These are phyloP conservation scores for Spodoptera frugiperda DNA, from an alignment of 1,140 invertebrate genomes.

Conservation along the genomic window DNA sequence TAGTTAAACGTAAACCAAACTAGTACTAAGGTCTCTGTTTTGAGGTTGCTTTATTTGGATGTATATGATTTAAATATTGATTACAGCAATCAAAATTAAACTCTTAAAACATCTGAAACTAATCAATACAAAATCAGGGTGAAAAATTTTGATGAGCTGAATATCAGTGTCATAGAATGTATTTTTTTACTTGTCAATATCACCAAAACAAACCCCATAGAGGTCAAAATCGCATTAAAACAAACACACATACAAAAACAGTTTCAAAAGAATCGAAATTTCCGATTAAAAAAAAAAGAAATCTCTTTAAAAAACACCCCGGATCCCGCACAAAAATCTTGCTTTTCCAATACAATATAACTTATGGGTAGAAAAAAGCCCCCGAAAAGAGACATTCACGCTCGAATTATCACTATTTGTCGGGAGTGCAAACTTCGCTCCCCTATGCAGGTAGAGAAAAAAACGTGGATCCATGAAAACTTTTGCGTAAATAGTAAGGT, in stretches of 20 bases:
- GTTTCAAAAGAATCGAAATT: background rate
- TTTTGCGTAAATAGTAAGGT: constrained; percentile 56
- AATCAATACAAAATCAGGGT: too few relatives aligned
- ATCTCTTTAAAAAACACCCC: constrained; percentile 4
- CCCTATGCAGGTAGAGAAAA: constrained; percentile 47
- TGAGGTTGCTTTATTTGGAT: background rate
- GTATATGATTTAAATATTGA: too few relatives aligned
- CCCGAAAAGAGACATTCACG: constrained; percentile 43
- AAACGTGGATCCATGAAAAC: constrained; percentile 50
- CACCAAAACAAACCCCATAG: too few relatives aligned
- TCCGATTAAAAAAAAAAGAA: constrained; percentile 13
- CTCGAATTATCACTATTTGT: constrained; percentile 47
- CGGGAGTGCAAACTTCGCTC: constrained; percentile 46
- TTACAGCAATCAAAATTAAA: too few relatives aligned
- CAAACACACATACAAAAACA: background rate
- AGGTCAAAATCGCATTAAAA: too few relatives aligned
- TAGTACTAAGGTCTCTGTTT: too few relatives aligned
- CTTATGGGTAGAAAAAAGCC: background rate
- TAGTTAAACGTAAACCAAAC: too few relatives aligned
- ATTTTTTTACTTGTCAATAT: too few relatives aligned
- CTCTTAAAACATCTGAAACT: too few relatives aligned
- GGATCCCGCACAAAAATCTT: constrained; percentile 14
- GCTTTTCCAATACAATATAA: constrained; percentile 22
- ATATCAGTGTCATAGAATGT: too few relatives aligned
- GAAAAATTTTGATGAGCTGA: too few relatives aligned